These are phyloP conservation scores for Hephaestus fuliginosus DNA, from an alignment of 2,797 vertebrate species.

Conservation along the genomic window DNA sequence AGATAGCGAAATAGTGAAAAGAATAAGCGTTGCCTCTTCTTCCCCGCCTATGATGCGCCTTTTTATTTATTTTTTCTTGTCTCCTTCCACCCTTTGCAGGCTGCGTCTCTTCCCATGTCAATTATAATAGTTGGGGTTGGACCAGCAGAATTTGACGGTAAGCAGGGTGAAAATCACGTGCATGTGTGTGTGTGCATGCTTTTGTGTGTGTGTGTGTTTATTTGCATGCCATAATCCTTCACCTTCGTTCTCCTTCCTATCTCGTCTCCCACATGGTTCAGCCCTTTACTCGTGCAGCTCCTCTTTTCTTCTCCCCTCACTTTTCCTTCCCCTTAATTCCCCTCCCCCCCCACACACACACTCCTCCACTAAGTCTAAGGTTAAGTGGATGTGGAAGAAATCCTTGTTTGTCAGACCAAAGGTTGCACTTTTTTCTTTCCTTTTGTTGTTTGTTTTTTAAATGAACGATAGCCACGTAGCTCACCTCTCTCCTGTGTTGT, in stretches of 20 bases:
- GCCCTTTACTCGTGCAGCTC: slow-evolving; percentile 20
- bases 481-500: slow-evolving; percentile 16
- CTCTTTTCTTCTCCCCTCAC: slow-evolving; percentile 34
- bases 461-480: not conserved
- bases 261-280: slow-evolving; percentile 67
- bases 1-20: slow-evolving; percentile 58
- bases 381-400: slow-evolving; percentile 42
- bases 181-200: not conserved
- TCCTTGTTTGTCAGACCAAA: slow-evolving; percentile 25
- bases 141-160: slow-evolving; percentile 98
- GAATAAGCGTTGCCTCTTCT: slow-evolving; percentile 16
- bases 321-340: slow-evolving; percentile 31
- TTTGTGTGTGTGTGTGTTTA: slow-evolving; percentile 35
- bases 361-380: slow-evolving; percentile 15
- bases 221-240: slow-evolving; percentile 59
- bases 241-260: slow-evolving; percentile 51
- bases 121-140: slow-evolving; percentile 99
- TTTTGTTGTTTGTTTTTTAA: not conserved
- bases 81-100: slow-evolving; percentile 71
- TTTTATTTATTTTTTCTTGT: slow-evolving; percentile 16
- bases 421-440: not conserved
- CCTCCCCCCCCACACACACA: not conserved
- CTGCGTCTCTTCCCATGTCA: slow-evolving; percentile 96
- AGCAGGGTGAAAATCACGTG: slow-evolving; percentile 68
- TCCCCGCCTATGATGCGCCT: slow-evolving; percentile 35